Conservation (phyloP, 2,113 vertebrate genomes). For the Bombycilla garrulus region DNA sequence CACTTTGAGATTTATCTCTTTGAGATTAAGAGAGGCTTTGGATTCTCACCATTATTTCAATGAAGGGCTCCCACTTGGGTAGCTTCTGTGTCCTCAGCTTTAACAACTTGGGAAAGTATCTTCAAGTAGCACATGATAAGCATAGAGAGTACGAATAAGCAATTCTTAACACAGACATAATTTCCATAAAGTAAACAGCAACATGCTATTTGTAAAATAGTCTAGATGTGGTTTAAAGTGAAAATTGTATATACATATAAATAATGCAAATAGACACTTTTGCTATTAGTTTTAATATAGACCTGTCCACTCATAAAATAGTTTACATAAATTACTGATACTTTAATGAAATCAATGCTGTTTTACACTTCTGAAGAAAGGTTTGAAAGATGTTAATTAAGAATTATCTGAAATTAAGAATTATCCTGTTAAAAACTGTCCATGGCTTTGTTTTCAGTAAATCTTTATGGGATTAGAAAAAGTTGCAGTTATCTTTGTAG, state of each 20-base stretch:
- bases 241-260: background rate
- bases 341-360: background rate
- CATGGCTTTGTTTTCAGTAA: background rate
- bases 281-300: background rate
- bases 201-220: background rate
- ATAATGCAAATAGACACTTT: background rate
- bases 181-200: background rate
- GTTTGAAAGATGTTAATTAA: background rate
- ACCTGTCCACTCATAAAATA: background rate
- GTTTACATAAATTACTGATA: background rate
- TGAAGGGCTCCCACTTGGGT: background rate
- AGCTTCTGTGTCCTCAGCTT: background rate
- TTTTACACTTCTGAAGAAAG: background rate
- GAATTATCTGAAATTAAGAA: background rate
- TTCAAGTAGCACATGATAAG: background rate
- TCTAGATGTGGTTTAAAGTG: background rate
- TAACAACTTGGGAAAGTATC: background rate
- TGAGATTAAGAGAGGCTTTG: background rate
- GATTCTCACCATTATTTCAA: background rate
- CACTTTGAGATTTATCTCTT: too few relatives aligned
- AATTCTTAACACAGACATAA: background rate
- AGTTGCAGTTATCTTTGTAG: background rate
- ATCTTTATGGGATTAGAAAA: background rate
- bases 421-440: background rate
- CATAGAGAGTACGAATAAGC: accelerated